Evolutionary conservation across 2,113 vertebrate species (phyloP).

Genomic region (Epinephelus moara): DNA sequence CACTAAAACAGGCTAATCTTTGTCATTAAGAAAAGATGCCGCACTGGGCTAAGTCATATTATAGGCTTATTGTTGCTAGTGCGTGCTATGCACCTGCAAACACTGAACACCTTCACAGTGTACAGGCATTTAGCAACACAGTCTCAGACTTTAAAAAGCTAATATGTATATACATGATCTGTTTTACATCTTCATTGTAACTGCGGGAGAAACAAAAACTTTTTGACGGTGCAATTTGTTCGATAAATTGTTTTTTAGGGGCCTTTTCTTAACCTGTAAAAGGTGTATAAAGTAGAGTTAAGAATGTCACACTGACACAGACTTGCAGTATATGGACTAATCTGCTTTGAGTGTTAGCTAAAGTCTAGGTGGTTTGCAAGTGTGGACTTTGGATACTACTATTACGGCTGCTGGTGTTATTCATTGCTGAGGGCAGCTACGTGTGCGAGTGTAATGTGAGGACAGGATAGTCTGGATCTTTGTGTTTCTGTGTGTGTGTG

Average conservation of each 20-base stretch:
- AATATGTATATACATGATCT: background rate
- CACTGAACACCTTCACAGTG: conserved; percentile 59
- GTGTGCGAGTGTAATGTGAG: conserved; percentile 46
- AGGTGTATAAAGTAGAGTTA: background rate
- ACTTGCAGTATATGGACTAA: conserved; percentile 55
- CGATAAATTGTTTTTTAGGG: too few relatives aligned
- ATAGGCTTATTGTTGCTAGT: conserved; percentile 72
- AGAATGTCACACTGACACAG: conserved; percentile 24
- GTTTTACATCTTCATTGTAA: background rate
- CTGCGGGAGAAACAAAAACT: background rate
- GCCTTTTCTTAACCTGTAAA: background rate
- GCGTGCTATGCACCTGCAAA: conserved; percentile 52
- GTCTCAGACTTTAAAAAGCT: background rate
- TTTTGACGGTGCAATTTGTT: too few relatives aligned
- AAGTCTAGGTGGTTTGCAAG: conserved; percentile 52
- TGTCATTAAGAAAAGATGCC: conserved; percentile 80
- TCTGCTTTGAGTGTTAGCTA: conserved; percentile 68
- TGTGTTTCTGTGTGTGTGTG: conserved; percentile 13
- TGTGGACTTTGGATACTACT: conserved; percentile 74
- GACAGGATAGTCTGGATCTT: conserved; percentile 30
- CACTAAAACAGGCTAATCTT: conserved; percentile 81
- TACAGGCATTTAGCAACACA: background rate
- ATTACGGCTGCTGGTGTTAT: conserved; percentile 49
- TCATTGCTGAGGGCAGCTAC: conserved; percentile 53
- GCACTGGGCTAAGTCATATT: conserved; percentile 74